Evolutionary conservation across 2,113 vertebrate genomes (phyloP), one percentile per base, ranked within the genome.

Genomic region (Morphnarchus princeps): DNA sequence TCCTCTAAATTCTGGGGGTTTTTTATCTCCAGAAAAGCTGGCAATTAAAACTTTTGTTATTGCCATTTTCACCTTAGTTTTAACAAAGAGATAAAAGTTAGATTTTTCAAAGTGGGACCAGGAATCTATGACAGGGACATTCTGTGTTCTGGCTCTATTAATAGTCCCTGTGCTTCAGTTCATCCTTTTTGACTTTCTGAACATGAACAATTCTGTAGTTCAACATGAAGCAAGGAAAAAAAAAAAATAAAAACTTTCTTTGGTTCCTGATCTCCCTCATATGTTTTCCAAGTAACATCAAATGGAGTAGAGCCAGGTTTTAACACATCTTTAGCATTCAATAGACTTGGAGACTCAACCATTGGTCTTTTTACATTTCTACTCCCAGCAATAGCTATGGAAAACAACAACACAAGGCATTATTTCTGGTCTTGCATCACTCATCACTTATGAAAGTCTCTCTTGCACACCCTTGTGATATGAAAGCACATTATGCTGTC

Each of bases 171-270:
- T 7, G 11, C 20, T 81, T 50, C 15, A 17, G 7, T 13, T 57
- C 43, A 21, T 58, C 43, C 32, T n/a, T 63, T n/a, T 24, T 16
- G 16, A 28, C 4, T 59, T 62, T 22, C 21, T 0, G 1, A 52
- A 70, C 6, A 24, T 4, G 15, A 74, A 15, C 0, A 0, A 43
- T 71, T 66, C 6, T 8, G 0, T 10, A 26, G 4, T 6, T 47
- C 13, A 71, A 74, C 3, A 4, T 4, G 11, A 62, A 43, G 16
- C 47, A 34, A 34, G 11, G 4, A 17, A 45, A 63, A 52, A 34
- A 29, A 52, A 34, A 29, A 31, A 54, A 54, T 31, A 22, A 28
- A 16, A 11, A 15, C 11, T 31, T 31, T 25, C 17, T 61, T 24
- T 24, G 4, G 4, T 43, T 93, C 13, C 38, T 50, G n/a, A 18